phyloP scores from a whole-genome alignment of 1,140 invertebrate genomes.

The Penaeus vannamei region DNA sequence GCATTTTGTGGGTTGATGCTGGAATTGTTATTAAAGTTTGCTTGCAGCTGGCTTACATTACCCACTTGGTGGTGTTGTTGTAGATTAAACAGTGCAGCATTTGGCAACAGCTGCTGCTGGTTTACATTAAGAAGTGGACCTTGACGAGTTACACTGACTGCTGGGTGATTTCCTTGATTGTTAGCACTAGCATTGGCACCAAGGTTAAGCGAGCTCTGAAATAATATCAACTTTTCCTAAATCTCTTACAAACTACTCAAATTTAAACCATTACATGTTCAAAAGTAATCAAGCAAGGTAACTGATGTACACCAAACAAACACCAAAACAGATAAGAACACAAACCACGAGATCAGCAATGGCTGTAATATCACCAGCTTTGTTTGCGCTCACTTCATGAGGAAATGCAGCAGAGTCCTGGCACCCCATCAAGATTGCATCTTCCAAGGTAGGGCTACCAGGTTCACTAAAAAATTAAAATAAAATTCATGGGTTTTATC shows the following conservation, averaged over 20 bases:
- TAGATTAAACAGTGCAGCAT: not conserved
- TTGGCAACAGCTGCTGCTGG: conserved; percentile 12
- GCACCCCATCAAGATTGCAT: conserved; percentile 73
- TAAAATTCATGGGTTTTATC: not conserved
- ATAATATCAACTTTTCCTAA: not conserved
- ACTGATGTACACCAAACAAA: conserved; percentile 75
- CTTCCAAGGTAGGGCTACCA: conserved; percentile 74
- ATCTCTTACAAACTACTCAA: too few species aligned
- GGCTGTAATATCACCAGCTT: conserved; percentile 74
- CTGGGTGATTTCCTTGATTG: not conserved
- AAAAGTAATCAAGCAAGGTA: not conserved
- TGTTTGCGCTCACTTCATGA: conserved; percentile 78
- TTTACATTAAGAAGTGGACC: not conserved
- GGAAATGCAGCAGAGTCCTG: conserved; percentile 76
- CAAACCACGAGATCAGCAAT: conserved; percentile 69
- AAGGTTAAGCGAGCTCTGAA: conserved; percentile 37
- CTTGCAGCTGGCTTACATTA: not conserved
- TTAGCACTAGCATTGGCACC: not conserved
- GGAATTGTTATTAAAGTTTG: not conserved
- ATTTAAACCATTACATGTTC: too few species aligned
- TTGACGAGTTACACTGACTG: not conserved
- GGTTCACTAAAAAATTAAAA: conserved; percentile 70
- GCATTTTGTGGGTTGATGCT: conserved; percentile 3
- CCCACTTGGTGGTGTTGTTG: conserved; percentile 20
- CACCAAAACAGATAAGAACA: conserved; percentile 75